Conservation (phyloP, 2,113 vertebrate species). For the Serilophus lunatus region DNA sequence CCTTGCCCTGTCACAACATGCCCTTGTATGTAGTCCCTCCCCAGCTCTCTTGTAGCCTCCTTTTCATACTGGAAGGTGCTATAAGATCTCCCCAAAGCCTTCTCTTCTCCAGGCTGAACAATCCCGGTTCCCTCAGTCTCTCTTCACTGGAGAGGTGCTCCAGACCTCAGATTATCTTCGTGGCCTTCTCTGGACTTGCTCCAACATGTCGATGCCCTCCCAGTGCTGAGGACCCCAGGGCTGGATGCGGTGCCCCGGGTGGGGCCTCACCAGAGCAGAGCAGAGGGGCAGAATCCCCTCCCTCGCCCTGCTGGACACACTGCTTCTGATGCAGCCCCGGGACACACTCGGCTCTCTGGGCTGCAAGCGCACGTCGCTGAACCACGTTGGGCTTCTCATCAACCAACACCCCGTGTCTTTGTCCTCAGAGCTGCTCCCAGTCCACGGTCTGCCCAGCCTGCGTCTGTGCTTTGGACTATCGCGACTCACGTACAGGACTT, state of each 20-base stretch:
- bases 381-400: not conserved
- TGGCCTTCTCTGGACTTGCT: not conserved
- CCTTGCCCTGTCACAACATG: not conserved
- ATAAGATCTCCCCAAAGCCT: not conserved
- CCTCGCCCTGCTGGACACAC: not conserved
- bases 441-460: not conserved
- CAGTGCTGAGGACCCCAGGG: not conserved
- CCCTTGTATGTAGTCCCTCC: not conserved
- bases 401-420: not conserved
- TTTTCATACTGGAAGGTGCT: not conserved
- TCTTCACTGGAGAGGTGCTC: not conserved
- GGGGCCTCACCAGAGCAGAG: not conserved
- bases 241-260: not conserved
- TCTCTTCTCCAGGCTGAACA: not conserved
- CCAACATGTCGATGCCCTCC: accelerated
- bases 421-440: not conserved
- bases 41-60: not conserved
- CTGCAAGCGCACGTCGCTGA: not conserved
- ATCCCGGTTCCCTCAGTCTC: not conserved
- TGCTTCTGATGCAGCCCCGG: not conserved
- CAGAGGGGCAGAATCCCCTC: not conserved
- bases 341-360: accelerated
- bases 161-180: not conserved
- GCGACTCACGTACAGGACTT: not conserved
- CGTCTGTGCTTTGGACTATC: not conserved